Evolutionary conservation across 2,113 vertebrate genomes (phyloP), one percentile per base, ranked within the genome.

Genomic region (Anser cygnoides): DNA sequence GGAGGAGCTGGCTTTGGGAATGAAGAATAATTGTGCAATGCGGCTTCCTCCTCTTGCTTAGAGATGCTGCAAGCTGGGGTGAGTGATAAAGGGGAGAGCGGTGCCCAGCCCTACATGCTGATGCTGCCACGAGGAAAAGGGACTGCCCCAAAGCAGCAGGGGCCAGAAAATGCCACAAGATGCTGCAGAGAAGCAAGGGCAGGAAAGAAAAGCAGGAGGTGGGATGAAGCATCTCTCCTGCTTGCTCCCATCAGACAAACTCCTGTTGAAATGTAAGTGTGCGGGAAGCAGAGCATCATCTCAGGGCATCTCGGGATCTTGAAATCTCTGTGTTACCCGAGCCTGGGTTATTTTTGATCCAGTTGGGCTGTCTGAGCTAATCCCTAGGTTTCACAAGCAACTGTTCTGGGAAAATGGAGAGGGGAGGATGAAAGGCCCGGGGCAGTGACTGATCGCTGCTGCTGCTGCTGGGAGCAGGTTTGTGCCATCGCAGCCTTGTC

Each of bases 71-170:
- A 80, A 59, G 58, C 31, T 57, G 49, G 63, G 25, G 18, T 21
- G 23, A 66, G 23, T 31, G 68, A 54, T 71, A 57, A 84, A 66
- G 7, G 35, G 28, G 20, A 82, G n/a, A 55, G 13, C 1, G 2
- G 13, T 43, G 7, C 52, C 19, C 35, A 62, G 39, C 19, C 73
- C 10, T 25, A 10, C 22, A 26, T 35, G 18, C 23, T 20, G 33
- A 20, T 49, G 13, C 44, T 80, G 49, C 57, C 10, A 5, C 0
- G 18, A 52, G 46, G 33, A 92, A 87, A 39, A 83, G 12, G 19
- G 14, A n/a, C 14, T 65, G 67, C 7, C 41, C 39, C 0, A 0
- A 58, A 74, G 41, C 8, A 5, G n/a, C 33, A 67, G n/a, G 26
- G 25, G 31, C 29, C 25, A 52, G 31, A 70, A 72, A 25, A 17